Evolutionary conservation across 2,888 invertebrate genomes (phyloP).

Genomic region (Patella ulyssiponensis): DNA sequence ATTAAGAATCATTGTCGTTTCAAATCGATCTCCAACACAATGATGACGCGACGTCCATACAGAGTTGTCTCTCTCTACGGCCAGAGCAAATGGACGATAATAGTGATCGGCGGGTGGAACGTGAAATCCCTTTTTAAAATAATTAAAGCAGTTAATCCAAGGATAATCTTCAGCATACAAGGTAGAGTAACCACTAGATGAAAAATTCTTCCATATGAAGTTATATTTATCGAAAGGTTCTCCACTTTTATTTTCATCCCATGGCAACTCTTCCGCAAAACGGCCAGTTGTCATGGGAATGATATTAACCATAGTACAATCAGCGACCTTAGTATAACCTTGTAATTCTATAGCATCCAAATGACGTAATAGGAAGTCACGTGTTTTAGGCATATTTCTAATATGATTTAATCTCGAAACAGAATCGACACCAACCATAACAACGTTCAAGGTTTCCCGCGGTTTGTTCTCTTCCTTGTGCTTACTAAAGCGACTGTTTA

Average conservation of each 20-base stretch:
- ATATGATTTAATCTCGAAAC: constrained; percentile 88
- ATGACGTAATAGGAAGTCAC: constrained; percentile 76
- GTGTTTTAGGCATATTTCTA: constrained; percentile 83
- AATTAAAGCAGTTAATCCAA: constrained; percentile 85
- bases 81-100: constrained; percentile 81
- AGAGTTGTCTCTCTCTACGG: constrained; percentile 69
- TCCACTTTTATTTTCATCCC: constrained; percentile 71
- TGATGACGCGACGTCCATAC: constrained; percentile 40
- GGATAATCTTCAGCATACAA: constrained; percentile 87
- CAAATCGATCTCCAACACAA: constrained; percentile 81
- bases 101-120: constrained; percentile 88
- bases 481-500: too few relatives aligned
- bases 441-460: background rate
- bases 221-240: constrained; percentile 80
- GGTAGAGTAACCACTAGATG: constrained; percentile 82
- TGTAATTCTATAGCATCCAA: constrained; percentile 83
- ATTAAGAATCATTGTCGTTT: constrained; percentile 81
- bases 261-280: constrained; percentile 51
- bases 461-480: constrained; percentile 28
- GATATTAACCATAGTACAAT: constrained; percentile 93
- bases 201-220: constrained; percentile 87
- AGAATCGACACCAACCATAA: constrained; percentile 81
- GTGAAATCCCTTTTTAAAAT: constrained; percentile 82
- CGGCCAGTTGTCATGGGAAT: constrained; percentile 84
- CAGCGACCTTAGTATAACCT: constrained; percentile 93